Conservation (phyloP, 92 coral and sea anemone genomes). For the Zoanthus solanderi region DNA sequence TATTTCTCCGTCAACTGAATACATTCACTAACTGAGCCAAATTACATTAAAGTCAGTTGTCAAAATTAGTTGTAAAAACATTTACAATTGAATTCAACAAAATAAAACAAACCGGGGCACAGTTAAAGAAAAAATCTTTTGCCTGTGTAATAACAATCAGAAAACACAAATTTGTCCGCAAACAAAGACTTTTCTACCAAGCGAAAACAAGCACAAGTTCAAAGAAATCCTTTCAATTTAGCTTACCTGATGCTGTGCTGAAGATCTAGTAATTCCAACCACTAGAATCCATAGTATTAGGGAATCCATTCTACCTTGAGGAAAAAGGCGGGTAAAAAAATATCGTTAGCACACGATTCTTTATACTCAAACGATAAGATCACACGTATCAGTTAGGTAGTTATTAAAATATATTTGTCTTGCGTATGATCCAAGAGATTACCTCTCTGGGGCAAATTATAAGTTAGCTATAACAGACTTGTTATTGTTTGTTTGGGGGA, state of each 20-base stretch:
- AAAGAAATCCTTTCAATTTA: not conserved
- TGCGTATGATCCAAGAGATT: constrained; percentile 12
- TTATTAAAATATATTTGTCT: constrained; percentile 40
- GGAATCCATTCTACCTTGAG: constrained; percentile 10
- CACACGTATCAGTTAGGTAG: not conserved
- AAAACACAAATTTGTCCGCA: constrained; percentile 4
- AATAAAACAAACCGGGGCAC: constrained; percentile 7
- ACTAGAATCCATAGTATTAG: constrained; percentile 8
- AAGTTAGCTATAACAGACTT: constrained; percentile 10
- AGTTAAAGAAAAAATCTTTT: not conserved
- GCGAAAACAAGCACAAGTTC: not conserved
- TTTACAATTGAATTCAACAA: constrained; percentile 18
- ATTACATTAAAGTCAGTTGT: not conserved
- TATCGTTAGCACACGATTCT: not conserved
- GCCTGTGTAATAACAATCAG: not conserved
- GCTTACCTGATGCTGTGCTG: constrained; percentile 33
- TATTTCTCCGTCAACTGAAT: not conserved
- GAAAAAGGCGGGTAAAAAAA: not conserved
- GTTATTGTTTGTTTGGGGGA: constrained; percentile 24
- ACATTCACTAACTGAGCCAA: not conserved
- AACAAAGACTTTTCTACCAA: not conserved
- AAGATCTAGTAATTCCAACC: not conserved
- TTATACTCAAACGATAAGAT: constrained; percentile 1
- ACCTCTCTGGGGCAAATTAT: constrained; percentile 24
- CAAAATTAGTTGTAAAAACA: not conserved